A percentile compares a stretch with the other conserved stretches of the same genome.
Evolutionary conservation across 2,797 vertebrate genomes (phyloP).

Genomic region (Rhincodon typus): DNA sequence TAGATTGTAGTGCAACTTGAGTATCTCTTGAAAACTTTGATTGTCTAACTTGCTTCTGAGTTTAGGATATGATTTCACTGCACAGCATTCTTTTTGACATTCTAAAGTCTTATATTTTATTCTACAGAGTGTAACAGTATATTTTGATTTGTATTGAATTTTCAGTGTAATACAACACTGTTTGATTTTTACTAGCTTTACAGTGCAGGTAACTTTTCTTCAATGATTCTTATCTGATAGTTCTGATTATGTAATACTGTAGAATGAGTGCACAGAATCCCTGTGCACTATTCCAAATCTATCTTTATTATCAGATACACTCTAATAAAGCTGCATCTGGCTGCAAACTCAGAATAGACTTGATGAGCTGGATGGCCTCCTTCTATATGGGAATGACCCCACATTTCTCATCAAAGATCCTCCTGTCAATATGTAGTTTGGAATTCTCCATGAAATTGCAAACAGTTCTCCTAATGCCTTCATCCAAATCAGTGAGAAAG

Average conservation of each 20-base stretch:
- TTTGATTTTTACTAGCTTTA: neutral
- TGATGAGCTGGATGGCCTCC: too few relatives aligned
- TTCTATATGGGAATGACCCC: neutral
- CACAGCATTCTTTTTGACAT: neutral
- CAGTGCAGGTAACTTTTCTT: neutral
- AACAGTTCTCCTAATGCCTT: neutral
- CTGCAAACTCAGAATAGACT: neutral
- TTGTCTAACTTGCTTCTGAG: neutral
- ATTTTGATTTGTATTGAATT: neutral
- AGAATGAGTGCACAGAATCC: neutral
- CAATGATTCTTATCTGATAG: neutral
- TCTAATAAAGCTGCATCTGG: neutral
- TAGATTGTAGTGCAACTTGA: neutral
- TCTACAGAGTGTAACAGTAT: neutral
- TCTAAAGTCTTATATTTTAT: neutral
- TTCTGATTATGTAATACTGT: too few relatives aligned
- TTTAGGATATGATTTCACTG: neutral
- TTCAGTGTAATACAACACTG: neutral
- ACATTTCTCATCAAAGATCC: neutral
- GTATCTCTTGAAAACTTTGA: neutral
- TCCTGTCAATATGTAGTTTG: neutral
- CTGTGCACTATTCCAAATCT: neutral
- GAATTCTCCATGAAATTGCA: neutral
- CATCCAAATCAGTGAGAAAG: neutral
- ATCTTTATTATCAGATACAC: neutral